Evolutionary conservation across 1,140 invertebrate species (phyloP), one percentile per base, ranked within the genome.

Genomic region (Zaprionus capensis): DNA sequence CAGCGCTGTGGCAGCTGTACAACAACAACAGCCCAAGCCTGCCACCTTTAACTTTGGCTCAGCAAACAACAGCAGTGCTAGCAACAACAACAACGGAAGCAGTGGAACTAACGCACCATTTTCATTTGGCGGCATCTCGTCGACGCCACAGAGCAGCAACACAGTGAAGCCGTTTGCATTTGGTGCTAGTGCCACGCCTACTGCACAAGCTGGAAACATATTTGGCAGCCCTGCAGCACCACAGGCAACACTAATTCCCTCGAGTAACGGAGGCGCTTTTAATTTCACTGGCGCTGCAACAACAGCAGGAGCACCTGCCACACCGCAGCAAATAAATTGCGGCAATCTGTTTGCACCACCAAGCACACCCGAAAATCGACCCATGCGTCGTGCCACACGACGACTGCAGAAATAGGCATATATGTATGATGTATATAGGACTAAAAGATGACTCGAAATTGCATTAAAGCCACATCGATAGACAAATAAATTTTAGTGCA

Each of bases 341-440:
- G 71, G 70, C 1, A 86, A 84, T 38, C 0, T 71, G 7, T 90
- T 85, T 55, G 81, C 72, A 11, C 64, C 78, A 11, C 71, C 78
- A 0, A 74, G 58, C 34, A 72, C 74, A 1, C 49, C 66, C 11
- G 84, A 81, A n/a, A 24, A 17, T 34, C 81, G 85, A 6, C 76
- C 51, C 15, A 75, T 90, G 0, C 59, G 85, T 34, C 77, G 79
- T 6, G 85, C 85, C 22, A 85, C 85, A 1, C 36, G 85, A 4
- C 85, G 85, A 0, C 58, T 88, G 5, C 85, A 90, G 14, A 88
- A 88, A 56, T 90, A 85, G 53, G n/a, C 1, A 11, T 15, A 55
- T 36, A n/a, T 36, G 46, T 3, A 36, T 14, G 15, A 34, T 11
- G 17, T 14, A 12, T 31, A 17, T 36, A 55, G 14, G 28, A 36